Conservation (phyloP, 1,140 invertebrate genomes). For the Pseudomyrmex dendroicus region DNA sequence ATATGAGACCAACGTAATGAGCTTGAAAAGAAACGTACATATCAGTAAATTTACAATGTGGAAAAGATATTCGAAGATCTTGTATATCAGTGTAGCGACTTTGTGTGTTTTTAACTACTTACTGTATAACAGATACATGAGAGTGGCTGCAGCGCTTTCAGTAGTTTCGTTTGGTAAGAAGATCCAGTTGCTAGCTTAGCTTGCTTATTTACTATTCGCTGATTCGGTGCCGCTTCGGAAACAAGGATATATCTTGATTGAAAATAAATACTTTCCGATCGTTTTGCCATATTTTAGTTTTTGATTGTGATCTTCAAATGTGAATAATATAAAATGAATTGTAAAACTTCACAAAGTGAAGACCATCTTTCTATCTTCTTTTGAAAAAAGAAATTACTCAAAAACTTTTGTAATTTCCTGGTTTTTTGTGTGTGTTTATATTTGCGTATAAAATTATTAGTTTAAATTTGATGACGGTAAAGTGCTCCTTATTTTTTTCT, state of each 20-base stretch:
- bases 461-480: too few species aligned
- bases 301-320: too few species aligned
- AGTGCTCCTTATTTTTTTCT: neutral
- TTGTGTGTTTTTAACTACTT: slow-evolving; percentile 38
- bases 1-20: too few species aligned
- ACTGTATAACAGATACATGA: slow-evolving; percentile 31
- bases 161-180: slow-evolving; percentile 63
- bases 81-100: neutral
- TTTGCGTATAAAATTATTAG: too few species aligned
- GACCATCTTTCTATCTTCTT: too few species aligned
- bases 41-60: neutral
- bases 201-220: neutral
- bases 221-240: neutral
- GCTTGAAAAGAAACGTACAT: too few species aligned
- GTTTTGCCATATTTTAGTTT: too few species aligned
- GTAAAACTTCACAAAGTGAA: too few species aligned
- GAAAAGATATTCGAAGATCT: slow-evolving; percentile 11
- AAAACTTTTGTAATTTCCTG: neutral
- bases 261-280: too few species aligned
- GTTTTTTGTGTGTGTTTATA: neutral
- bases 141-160: neutral
- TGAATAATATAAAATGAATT: too few species aligned
- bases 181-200: slow-evolving; percentile 4
- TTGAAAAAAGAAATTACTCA: too few species aligned
- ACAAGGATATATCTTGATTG: neutral